These are phyloP conservation scores for Physella acuta DNA, from an alignment of 1,140 invertebrate species.

Conservation along the genomic window DNA sequence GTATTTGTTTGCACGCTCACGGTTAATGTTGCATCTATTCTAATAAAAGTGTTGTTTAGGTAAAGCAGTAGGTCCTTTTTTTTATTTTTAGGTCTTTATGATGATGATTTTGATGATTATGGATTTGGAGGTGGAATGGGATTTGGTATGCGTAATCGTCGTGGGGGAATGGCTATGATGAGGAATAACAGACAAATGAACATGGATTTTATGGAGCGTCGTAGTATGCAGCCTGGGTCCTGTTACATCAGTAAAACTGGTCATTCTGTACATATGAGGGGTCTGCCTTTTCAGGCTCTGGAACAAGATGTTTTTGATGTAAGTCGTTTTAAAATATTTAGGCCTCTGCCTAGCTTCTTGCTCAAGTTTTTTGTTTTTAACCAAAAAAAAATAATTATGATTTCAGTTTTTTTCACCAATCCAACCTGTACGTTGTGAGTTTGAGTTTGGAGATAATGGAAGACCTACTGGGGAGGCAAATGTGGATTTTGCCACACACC, in stretches of 20 bases:
- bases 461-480: slow-evolving; percentile 89
- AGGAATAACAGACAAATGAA: slow-evolving; percentile 47
- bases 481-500: slow-evolving; percentile 85
- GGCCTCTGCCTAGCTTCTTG: too few relatives aligned
- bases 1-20: not conserved
- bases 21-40: not conserved
- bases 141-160: slow-evolving; percentile 33
- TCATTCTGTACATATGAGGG: slow-evolving; percentile 81
- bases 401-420: slow-evolving; percentile 82
- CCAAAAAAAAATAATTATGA: too few relatives aligned
- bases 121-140: slow-evolving; percentile 45
- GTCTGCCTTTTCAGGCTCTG: slow-evolving; percentile 69
- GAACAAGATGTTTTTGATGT: slow-evolving; percentile 54
- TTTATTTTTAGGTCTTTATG: slow-evolving; percentile 59
- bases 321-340: slow-evolving; percentile 23
- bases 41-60: not conserved
- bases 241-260: slow-evolving; percentile 55
- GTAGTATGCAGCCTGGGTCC: slow-evolving; percentile 44
- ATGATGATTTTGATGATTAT: slow-evolving; percentile 60
- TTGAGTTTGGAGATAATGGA: slow-evolving; percentile 79
- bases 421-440: slow-evolving; percentile 76
- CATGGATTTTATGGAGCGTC: slow-evolving; percentile 46
- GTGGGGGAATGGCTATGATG: slow-evolving; percentile 29
- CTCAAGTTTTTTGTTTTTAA: not conserved
- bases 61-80: not conserved